Conservation (phyloP, 2,113 vertebrate genomes). For the Protobothrops mucrosquamatus region DNA sequence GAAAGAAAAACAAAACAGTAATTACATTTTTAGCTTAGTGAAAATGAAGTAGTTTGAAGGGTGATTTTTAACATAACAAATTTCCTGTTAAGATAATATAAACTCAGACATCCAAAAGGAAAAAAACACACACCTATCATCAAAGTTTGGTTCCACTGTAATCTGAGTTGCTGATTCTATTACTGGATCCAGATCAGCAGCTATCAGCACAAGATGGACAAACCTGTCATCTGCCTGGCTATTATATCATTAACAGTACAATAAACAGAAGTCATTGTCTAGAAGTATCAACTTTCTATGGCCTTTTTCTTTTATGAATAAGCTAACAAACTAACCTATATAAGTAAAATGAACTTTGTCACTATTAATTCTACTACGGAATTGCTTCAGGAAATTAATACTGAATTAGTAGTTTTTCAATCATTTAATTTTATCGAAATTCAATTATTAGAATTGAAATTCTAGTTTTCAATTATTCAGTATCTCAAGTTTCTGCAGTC, state of each 20-base stretch:
- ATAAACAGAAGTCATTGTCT: background rate
- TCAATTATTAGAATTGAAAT: background rate
- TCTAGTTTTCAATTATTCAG: background rate
- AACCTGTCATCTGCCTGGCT: background rate
- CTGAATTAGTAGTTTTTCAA: background rate
- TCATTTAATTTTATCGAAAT: background rate
- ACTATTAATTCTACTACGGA: background rate
- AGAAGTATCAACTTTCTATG: background rate
- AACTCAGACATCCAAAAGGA: background rate
- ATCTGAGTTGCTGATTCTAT: background rate
- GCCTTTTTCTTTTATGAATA: background rate
- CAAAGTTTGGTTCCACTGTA: background rate
- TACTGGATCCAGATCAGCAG: background rate
- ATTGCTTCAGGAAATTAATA: background rate
- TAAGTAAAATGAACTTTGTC: background rate
- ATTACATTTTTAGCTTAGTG: slow-evolving; percentile 17
- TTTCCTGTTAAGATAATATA: background rate
- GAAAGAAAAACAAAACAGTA: slow-evolving; percentile 56
- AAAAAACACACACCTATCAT: background rate
- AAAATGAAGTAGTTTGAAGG: background rate
- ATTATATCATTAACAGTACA: background rate
- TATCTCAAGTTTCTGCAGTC: background rate
- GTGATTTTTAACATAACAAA: background rate
- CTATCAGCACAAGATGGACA: background rate
- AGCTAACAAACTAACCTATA: background rate